These are phyloP conservation scores for Drosophila imparisetae DNA, from an alignment of 2,888 invertebrate genomes.

Conservation along the genomic window DNA sequence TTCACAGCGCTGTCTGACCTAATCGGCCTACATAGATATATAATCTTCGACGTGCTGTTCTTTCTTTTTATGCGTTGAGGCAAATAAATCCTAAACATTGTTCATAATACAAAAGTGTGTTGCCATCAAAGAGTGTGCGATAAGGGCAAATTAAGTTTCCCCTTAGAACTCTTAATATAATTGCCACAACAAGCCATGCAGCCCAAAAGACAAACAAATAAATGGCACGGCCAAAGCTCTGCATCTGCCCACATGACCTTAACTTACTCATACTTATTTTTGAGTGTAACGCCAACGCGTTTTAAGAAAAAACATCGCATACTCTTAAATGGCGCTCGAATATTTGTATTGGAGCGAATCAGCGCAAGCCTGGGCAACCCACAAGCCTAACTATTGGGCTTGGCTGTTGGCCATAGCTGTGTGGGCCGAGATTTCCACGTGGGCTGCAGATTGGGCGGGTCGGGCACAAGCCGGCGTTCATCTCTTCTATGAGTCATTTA, in stretches of 20 bases:
- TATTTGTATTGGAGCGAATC: conserved; percentile 62
- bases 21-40: background rate
- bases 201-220: conserved; percentile 17
- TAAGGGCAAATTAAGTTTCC: conserved; percentile 7
- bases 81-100: background rate
- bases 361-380: conserved; percentile 51
- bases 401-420: conserved; percentile 8
- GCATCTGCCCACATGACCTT: background rate
- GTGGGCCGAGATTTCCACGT: conserved; percentile 27
- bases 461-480: conserved; percentile 17
- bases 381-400: conserved; percentile 67
- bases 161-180: conserved; percentile 10
- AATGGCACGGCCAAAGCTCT: conserved; percentile 6
- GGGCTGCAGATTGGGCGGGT: conserved; percentile 45
- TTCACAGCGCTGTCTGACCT: background rate
- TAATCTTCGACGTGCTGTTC: background rate
- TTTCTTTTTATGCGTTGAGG: background rate
- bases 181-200: conserved; percentile 8
- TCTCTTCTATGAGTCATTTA: conserved; percentile 27
- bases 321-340: conserved; percentile 23
- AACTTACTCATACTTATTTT: background rate
- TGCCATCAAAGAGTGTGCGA: conserved; percentile 1
- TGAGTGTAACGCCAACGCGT: conserved; percentile 53
- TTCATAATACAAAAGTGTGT: background rate
- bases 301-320: conserved; percentile 20